phyloP scores from a whole-genome alignment of 30 jellyfish, hydroid and myxozoan species.

The Aurelia sp. region DNA sequence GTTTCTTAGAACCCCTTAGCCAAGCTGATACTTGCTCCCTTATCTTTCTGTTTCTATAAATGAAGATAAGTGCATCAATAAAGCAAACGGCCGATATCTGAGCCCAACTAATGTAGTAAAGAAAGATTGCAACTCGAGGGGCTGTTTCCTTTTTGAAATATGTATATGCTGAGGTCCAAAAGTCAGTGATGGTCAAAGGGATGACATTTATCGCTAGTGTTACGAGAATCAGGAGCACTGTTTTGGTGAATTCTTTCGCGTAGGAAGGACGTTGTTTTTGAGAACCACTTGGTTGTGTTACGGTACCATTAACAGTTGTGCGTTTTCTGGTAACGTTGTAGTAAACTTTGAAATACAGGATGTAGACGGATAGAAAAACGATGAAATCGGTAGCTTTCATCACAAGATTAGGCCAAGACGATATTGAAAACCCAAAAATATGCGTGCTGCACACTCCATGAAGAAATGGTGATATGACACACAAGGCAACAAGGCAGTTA shows the following conservation, averaged over 20 bases:
- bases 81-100: not conserved
- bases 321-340: not conserved
- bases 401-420: not conserved
- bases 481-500: constrained; percentile 5
- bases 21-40: not conserved
- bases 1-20: too few relatives aligned
- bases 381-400: not conserved
- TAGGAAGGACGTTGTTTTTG: not conserved
- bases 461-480: not conserved
- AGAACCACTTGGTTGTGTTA: not conserved
- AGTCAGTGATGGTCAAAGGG: not conserved
- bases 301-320: not conserved
- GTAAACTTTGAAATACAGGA: constrained; percentile 5
- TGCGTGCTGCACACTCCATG: constrained; percentile 17
- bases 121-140: not conserved
- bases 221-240: constrained; percentile 9
- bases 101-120: constrained; percentile 1
- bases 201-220: not conserved
- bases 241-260: constrained; percentile 12
- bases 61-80: not conserved
- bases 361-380: not conserved
- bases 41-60: not conserved
- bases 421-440: not conserved
- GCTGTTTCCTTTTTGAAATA: not conserved
- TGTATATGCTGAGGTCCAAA: not conserved